phyloP scores from a whole-genome alignment of 1,140 invertebrate species.

The Saccostrea glomerata region DNA sequence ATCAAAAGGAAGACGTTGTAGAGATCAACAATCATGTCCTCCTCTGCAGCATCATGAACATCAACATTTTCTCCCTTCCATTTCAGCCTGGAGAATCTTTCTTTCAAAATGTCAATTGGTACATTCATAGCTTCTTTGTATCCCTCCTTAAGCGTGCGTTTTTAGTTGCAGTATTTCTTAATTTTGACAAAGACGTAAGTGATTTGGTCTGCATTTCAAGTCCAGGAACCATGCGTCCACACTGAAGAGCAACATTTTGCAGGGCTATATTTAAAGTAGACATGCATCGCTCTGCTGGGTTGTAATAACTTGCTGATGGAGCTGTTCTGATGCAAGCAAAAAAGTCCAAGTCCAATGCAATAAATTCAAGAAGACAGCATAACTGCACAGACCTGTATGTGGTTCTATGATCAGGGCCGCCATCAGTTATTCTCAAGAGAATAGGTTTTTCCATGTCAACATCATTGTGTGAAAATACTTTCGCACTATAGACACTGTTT shows the following conservation, averaged over 20 bases:
- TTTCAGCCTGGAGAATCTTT: constrained; percentile 42
- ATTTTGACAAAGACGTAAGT: neutral
- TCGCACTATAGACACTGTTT: too few species aligned
- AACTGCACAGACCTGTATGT: constrained; percentile 55
- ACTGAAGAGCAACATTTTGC: too few species aligned
- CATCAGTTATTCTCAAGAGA: too few species aligned
- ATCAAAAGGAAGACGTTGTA: constrained; percentile 30
- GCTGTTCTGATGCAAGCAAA: too few species aligned
- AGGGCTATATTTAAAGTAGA: too few species aligned
- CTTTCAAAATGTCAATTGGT: constrained; percentile 33
- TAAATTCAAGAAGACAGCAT: constrained; percentile 3
- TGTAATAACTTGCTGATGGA: too few species aligned
- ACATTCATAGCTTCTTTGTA: too few species aligned
- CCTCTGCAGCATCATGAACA: constrained; percentile 44
- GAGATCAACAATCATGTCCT: constrained; percentile 45
- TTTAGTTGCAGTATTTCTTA: constrained; percentile 43
- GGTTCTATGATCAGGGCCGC: constrained; percentile 7
- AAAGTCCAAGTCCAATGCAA: too few species aligned
- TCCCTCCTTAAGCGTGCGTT: constrained; percentile 23
- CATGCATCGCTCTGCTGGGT: too few species aligned
- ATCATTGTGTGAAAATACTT: too few species aligned
- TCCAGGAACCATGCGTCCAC: neutral
- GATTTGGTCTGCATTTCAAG: constrained; percentile 42
- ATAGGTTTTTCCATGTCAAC: too few species aligned
- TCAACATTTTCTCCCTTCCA: constrained; percentile 45